Percentiles rank a stretch among this genome's conserved stretches.
Evolutionary conservation across 2,888 invertebrate species (phyloP).

Genomic region (Meta bourneti): DNA sequence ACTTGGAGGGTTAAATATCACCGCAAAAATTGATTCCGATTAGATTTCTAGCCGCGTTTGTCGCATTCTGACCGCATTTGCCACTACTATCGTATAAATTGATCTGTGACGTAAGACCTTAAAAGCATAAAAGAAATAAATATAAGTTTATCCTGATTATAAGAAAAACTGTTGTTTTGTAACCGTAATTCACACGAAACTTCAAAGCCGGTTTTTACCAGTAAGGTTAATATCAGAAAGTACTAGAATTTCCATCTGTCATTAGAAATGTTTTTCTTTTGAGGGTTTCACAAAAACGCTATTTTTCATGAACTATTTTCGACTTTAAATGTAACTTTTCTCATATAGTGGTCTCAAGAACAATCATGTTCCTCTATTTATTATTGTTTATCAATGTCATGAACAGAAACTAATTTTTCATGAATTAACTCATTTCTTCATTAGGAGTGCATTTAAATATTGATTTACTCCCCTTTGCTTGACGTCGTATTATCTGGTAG

Average conservation of each 20-base stretch:
- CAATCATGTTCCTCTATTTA: background rate
- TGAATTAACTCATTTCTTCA: background rate
- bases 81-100: no score
- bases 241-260: background rate
- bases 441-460: slow-evolving; percentile 3
- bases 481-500: background rate
- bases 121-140: no score
- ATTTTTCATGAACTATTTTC: background rate
- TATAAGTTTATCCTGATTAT: no score
- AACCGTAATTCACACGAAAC: no score
- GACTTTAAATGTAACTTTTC: background rate
- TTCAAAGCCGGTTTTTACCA: no score
- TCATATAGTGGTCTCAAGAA: background rate
- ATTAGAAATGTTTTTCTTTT: background rate
- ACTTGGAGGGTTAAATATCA: no score
- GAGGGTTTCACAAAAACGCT: background rate
- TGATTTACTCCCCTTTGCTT: background rate
- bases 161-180: no score
- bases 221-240: no score
- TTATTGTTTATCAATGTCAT: background rate
- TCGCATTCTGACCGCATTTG: no score
- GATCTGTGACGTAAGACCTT: no score
- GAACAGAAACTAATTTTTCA: background rate
- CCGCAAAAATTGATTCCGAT: no score
- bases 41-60: no score